These are phyloP conservation scores for Tinea semifulvella DNA, from an alignment of 2,888 invertebrate species.

Conservation along the genomic window DNA sequence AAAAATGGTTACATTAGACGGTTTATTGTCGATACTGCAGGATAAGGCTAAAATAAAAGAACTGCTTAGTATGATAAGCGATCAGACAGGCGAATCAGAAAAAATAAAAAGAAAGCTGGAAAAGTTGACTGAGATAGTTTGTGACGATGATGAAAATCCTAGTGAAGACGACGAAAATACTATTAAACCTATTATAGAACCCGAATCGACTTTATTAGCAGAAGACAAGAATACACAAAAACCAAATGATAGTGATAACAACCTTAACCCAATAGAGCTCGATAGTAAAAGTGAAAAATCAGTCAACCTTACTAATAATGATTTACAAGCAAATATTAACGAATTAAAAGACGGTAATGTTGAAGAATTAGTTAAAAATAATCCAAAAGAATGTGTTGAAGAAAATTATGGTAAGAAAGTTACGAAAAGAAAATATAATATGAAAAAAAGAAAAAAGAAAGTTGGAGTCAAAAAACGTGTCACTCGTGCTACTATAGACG, in stretches of 20 bases:
- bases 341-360: background rate
- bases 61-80: slow-evolving; percentile 47
- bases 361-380: slow-evolving; percentile 5
- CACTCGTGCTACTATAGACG: slow-evolving; percentile 25
- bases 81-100: slow-evolving; percentile 46
- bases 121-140: slow-evolving; percentile 63
- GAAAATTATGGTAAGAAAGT: slow-evolving; percentile 10
- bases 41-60: slow-evolving; percentile 60
- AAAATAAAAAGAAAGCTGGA: slow-evolving; percentile 67
- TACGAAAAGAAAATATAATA: slow-evolving; percentile 16
- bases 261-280: no score
- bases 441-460: slow-evolving; percentile 12
- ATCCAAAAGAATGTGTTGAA: slow-evolving; percentile 5
- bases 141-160: slow-evolving; percentile 49
- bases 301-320: no score
- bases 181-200: background rate
- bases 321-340: background rate
- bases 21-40: slow-evolving; percentile 45
- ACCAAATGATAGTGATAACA: background rate
- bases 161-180: slow-evolving; percentile 18
- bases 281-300: no score
- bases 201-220: no score
- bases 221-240: no score
- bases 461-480: slow-evolving; percentile 21
- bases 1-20: slow-evolving; percentile 33